Evolutionary conservation across 2,888 invertebrate genomes (phyloP), one percentile per base, ranked within the genome.

Genomic region (Melinopterus prodromus): DNA sequence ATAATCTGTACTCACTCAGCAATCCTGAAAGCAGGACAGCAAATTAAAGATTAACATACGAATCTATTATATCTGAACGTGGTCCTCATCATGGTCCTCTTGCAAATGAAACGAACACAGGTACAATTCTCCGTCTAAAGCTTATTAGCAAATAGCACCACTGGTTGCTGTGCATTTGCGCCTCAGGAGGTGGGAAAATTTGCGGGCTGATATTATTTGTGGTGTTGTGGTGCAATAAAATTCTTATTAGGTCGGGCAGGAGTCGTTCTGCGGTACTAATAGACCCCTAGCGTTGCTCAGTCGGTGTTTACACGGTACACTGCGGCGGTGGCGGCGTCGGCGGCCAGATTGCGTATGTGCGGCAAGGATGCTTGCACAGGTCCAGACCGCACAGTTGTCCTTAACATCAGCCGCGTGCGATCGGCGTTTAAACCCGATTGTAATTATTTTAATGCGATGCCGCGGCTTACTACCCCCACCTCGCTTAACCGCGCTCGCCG

Each of bases 231-330:
- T 9, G 53, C 53, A 53, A 53, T 53, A 53, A 53, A 53, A 53
- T 53, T 53, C 53, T 53, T 53, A 53, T 53, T 53, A 53, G 53
- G 53, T 53, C 53, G 53, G 53, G 53, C 12, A 53, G 53, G 53
- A 53, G 53, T 53, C 53, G 53, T 53, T 53, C 3, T 53, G 53
- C 53, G 53, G 53, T 53, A 53, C 53, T 53, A 53, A 53, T 53
- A 53, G 53, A 53, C 53, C 53, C 53, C 53, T 53, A 53, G 53
- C 53, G 53, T 53, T 53, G 53, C 53, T 53, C 53, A 53, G 53
- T 53, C 53, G 53, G 9, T 53, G 5, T 53, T 53, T 53, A 53
- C 53, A 53, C 53, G 53, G 53, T 53, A 53, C 53, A 53, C 53
- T 53, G 53, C 53, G 1, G 53, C 12, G 53, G 53, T 12, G 53